These are phyloP conservation scores for Hemiprocne comata DNA, from an alignment of 2,113 vertebrate genomes.

Conservation along the genomic window DNA sequence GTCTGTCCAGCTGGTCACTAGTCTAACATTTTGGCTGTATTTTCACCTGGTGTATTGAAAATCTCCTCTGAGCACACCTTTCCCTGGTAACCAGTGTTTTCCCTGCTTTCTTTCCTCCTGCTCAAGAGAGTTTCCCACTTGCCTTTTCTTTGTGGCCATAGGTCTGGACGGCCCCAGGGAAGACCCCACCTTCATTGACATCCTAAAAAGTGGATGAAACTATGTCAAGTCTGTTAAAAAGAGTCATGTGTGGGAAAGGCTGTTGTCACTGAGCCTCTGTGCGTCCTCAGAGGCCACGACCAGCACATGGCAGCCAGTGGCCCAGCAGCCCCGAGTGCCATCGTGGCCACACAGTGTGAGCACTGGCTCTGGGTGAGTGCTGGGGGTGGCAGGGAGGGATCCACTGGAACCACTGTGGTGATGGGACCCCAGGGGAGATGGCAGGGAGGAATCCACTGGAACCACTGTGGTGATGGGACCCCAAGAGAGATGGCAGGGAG, in stretches of 20 bases:
- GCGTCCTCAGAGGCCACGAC: background rate
- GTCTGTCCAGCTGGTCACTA: background rate
- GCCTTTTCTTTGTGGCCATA: rapidly evolving
- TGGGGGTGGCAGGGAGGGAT: background rate
- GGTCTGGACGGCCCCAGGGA: background rate
- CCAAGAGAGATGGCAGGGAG: too few relatives aligned
- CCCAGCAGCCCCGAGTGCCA: background rate
- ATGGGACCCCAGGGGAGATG: too few relatives aligned
- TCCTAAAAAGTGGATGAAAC: background rate
- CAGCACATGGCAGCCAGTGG: rapidly evolving
- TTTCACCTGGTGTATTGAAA: background rate
- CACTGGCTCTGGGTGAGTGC: background rate
- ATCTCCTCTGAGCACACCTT: background rate
- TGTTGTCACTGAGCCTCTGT: rapidly evolving
- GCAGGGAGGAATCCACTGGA: too few relatives aligned
- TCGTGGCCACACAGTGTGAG: rapidly evolving
- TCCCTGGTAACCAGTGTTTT: background rate
- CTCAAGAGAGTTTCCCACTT: rapidly evolving
- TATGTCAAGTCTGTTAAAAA: background rate
- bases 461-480: too few relatives aligned
- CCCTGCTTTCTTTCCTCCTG: background rate
- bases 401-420: rapidly evolving
- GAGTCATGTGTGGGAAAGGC: rapidly evolving
- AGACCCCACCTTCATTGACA: background rate
- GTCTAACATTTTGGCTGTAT: background rate